Evolutionary conservation across 1,140 invertebrate genomes (phyloP), one percentile per base, ranked within the genome.

Genomic region (Zaprionus taronus): DNA sequence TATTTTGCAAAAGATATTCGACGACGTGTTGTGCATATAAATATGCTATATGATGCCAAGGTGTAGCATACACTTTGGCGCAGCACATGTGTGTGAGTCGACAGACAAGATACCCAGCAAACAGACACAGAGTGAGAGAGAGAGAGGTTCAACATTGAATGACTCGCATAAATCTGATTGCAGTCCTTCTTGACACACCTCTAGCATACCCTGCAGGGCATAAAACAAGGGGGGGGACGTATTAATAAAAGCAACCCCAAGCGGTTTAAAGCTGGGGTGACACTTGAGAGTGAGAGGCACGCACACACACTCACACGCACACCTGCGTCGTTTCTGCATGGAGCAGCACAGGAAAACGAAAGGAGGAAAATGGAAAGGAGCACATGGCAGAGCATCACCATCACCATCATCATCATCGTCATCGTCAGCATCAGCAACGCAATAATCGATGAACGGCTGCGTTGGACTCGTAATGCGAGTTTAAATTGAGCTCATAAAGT

Each of bases 1-100:
- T 80, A 89, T 85, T 81, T 85, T 80, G 77, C 78, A 75, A 73
- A 85, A 82, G 72, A 84, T 81, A 81, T 83, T 79, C 77, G 53
- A 60, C 56, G 58, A 90, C 85, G 85, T 80, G 85, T 77, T 80
- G 63, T 72, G 85, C 85, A 90, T 90, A 85, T 90, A 47, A 47
- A 47, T 47, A 47, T 47, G 41, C 31, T 34, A 89, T 84, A 85
- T 81, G 34, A 72, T 72, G 67, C 53, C 28, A 69, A 81, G 76
- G 78, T 72, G 73, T 78, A 81, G 77, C 72, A 81, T 76, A 79
- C 78, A 51, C 56, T 74, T 57, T 17, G 81, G 73, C 60, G 55
- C 53, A 38, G 28, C n/a, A 15, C 4, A 22, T 22, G 14, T 47
- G 38, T 2, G 36, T 17, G n/a, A 28, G 20, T 62, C 64, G 64